Conservation (phyloP, 2,113 vertebrate species). For the Baryphthengus martii region DNA sequence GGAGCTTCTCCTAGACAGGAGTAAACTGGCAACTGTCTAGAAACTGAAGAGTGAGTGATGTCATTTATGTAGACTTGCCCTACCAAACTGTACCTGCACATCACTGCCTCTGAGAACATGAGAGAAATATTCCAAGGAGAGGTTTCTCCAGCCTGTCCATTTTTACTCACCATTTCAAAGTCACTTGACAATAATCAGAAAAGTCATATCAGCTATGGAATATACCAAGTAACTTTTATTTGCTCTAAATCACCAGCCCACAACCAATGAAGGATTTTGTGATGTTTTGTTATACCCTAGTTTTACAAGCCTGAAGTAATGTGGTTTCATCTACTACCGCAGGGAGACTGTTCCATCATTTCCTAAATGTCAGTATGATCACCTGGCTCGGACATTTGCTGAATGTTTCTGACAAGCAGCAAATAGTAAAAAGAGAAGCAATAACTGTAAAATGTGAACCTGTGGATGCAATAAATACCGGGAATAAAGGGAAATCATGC, state of each 20-base stretch:
- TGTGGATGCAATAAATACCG: not conserved
- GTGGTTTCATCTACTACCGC: not conserved
- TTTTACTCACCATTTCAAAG: not conserved
- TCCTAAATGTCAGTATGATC: slow-evolving; percentile 42
- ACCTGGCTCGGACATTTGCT: slow-evolving; percentile 29
- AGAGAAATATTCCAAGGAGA: not conserved
- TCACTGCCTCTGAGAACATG: not conserved
- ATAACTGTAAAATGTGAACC: slow-evolving; percentile 23
- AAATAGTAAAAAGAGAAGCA: slow-evolving; percentile 37
- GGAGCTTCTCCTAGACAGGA: not conserved
- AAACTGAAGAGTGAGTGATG: not conserved
- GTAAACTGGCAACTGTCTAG: not conserved
- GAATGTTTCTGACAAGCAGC: slow-evolving; percentile 32
- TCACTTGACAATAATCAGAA: not conserved
- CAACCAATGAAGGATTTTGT: not conserved
- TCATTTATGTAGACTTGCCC: not conserved
- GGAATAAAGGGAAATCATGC: not conserved
- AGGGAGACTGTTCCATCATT: slow-evolving; percentile 24
- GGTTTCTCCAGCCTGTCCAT: not conserved
- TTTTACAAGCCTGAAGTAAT: not conserved
- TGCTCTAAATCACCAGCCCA: not conserved
- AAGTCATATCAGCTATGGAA: not conserved
- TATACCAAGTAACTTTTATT: not conserved
- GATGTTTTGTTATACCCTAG: not conserved
- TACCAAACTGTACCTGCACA: not conserved